phyloP scores from a whole-genome alignment of 2,797 vertebrate genomes.

The Lepidocolaptes lacrymiger region DNA sequence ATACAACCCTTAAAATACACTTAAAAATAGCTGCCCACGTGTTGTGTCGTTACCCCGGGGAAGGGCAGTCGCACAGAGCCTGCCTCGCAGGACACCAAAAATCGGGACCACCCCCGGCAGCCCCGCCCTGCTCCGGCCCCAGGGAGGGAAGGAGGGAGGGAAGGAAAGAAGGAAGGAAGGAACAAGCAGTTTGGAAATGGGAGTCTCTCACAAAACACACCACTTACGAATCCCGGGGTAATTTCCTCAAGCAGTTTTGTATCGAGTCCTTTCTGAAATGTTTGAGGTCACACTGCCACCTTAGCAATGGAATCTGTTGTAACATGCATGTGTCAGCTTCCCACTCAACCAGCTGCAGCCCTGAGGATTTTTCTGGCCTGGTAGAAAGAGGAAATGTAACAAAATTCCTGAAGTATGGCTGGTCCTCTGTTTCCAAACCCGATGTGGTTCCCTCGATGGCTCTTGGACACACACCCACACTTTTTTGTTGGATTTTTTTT shows the following conservation, averaged over 20 bases:
- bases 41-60: slow-evolving; percentile 65
- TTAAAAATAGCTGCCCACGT: slow-evolving; percentile 81
- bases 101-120: slow-evolving; percentile 73
- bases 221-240: slow-evolving; percentile 62
- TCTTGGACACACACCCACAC: slow-evolving; percentile 63
- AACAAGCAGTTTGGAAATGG: slow-evolving; percentile 77
- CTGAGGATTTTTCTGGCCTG: slow-evolving; percentile 80
- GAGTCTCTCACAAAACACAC: slow-evolving; percentile 73
- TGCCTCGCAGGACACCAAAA: slow-evolving; percentile 74
- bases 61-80: slow-evolving; percentile 71
- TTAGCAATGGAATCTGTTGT: slow-evolving; percentile 70
- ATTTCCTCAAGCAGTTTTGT: slow-evolving; percentile 61
- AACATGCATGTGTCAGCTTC: slow-evolving; percentile 76
- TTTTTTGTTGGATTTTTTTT: background rate
- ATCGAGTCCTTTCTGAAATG: slow-evolving; percentile 66
- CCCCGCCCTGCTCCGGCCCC: slow-evolving; percentile 56
- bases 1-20: slow-evolving; percentile 81
- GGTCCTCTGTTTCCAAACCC: slow-evolving; percentile 67
- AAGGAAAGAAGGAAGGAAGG: slow-evolving; percentile 68
- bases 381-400: slow-evolving; percentile 73
- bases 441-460: slow-evolving; percentile 50
- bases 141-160: slow-evolving; percentile 60
- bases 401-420: slow-evolving; percentile 63
- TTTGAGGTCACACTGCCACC: slow-evolving; percentile 65
- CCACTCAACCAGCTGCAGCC: slow-evolving; percentile 77